These are phyloP conservation scores for Masticophis lateralis DNA, from an alignment of 2,797 vertebrate genomes.

Conservation along the genomic window DNA sequence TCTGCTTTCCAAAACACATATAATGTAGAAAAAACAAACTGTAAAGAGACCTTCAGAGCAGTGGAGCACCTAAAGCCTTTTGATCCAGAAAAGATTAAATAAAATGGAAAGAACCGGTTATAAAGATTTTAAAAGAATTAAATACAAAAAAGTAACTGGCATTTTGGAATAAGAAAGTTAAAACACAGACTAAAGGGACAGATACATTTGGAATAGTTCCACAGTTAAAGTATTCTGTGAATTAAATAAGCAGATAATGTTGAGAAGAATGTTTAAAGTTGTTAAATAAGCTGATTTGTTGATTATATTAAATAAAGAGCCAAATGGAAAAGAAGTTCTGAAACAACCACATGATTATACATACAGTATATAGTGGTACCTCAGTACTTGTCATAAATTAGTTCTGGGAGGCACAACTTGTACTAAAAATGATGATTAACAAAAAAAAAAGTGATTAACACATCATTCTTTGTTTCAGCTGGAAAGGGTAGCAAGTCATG, in stretches of 20 bases:
- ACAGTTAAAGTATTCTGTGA: neutral
- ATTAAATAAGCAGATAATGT: neutral
- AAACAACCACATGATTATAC: neutral
- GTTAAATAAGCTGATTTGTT: neutral
- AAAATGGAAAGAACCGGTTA: neutral
- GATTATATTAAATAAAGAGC: neutral
- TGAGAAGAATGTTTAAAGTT: neutral
- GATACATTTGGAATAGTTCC: neutral
- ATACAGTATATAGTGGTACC: neutral
- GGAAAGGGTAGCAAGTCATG: neutral
- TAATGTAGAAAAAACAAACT: neutral
- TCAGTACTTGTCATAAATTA: neutral
- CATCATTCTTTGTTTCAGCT: neutral
- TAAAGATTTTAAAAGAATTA: neutral
- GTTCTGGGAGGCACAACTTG: accelerated
- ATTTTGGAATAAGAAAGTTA: neutral
- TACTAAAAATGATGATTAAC: neutral
- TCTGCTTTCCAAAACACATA: neutral
- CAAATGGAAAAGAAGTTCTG: neutral
- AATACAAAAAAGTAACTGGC: neutral
- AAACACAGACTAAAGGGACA: neutral
- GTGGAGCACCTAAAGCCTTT: neutral
- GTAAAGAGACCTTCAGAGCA: neutral
- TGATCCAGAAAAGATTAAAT: neutral
- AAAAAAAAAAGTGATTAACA: neutral